phyloP scores from a whole-genome alignment of 2,113 vertebrate genomes.

The Sphyrna mokarran region DNA sequence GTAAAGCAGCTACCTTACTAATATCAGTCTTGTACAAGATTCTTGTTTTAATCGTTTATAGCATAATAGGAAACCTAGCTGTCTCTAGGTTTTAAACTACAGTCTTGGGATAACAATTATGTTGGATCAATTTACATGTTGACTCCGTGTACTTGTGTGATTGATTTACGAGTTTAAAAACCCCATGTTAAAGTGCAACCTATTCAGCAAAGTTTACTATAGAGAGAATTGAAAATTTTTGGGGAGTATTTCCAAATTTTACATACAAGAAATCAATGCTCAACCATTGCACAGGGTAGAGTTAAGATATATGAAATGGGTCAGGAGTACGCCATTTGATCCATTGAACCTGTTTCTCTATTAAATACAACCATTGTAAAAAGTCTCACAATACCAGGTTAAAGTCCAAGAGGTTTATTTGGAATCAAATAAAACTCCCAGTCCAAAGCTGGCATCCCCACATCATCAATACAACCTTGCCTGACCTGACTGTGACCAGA shows the following conservation, averaged over 20 bases:
- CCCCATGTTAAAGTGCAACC: background rate
- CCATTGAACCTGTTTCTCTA: background rate
- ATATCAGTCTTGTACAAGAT: background rate
- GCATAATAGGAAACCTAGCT: background rate
- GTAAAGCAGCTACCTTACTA: background rate
- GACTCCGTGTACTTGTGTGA: background rate
- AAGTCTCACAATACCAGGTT: no score
- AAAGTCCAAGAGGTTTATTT: no score
- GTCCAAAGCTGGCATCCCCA: no score
- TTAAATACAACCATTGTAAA: background rate
- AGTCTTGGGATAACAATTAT: background rate
- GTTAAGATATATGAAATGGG: background rate
- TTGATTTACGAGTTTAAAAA: background rate
- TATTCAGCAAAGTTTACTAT: background rate
- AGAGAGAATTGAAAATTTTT: background rate
- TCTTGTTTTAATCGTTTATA: background rate
- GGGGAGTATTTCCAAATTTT: background rate
- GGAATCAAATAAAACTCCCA: no score
- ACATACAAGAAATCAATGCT: background rate
- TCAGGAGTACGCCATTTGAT: background rate
- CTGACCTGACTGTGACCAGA: background rate
- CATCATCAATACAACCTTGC: background rate
- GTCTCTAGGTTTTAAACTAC: background rate
- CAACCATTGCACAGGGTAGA: background rate
- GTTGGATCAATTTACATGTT: background rate